Percentiles rank a stretch among this genome's conserved stretches.
Evolutionary conservation across 2,113 vertebrate genomes (phyloP).

Genomic region (Elephantulus edwardii): DNA sequence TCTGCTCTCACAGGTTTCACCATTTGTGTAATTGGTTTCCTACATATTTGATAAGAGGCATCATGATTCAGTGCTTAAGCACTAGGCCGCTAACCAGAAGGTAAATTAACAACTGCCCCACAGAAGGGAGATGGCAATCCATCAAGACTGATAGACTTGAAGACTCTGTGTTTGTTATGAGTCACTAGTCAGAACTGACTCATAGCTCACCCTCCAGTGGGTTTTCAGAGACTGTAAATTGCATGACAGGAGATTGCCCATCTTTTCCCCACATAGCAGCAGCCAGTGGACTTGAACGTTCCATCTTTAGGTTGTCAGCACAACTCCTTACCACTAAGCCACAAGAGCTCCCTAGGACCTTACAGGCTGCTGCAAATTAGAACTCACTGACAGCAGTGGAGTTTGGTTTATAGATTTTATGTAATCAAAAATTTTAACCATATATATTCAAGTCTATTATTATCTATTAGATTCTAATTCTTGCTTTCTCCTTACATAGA

Average conservation of each 20-base stretch:
- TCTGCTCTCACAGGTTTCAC: background rate
- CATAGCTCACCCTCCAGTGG: no score
- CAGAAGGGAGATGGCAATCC: background rate
- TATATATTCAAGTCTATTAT: background rate
- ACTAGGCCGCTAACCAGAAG: background rate
- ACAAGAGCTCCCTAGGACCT: no score
- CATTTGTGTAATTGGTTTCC: background rate
- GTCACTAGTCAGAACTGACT: background rate
- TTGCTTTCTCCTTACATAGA: slow-evolving; percentile 1
- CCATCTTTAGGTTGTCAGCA: no score
- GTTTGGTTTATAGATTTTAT: background rate
- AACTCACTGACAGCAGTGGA: background rate
- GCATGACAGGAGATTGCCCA: no score
- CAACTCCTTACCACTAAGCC: no score
- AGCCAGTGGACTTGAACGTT: no score
- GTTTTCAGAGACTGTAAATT: no score
- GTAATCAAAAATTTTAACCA: background rate
- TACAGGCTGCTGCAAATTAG: no score
- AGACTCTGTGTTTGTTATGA: background rate
- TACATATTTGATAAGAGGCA: background rate
- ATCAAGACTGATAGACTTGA: background rate
- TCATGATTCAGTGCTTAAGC: background rate
- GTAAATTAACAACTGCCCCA: background rate
- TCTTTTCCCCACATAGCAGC: no score
- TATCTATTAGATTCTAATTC: slow-evolving; percentile 6